Base-by-base conservation (phyloP, 2,888 invertebrate species). In the Melinaea menophilus region DNA sequence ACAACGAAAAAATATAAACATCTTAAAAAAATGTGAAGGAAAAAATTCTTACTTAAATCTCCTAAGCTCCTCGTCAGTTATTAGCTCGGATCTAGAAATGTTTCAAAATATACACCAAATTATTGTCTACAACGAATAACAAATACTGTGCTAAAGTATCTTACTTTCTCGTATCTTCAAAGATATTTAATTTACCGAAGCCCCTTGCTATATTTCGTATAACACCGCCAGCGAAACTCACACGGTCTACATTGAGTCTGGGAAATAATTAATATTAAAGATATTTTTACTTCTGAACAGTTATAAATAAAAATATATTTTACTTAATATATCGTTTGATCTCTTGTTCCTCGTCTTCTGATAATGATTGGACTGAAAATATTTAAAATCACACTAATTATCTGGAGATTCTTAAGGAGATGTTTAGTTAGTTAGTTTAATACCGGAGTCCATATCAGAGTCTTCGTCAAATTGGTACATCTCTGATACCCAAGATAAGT, bases 221-320 rank as follows among this genome's bases (percentile, higher is more conserved):
- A 5, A 80, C 55, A 13, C 65, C 73, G 2, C 89, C 90, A 3
- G 85, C 85, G 67, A 87, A 89, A 69, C 89, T 88, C 12, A 82
- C 79, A 2, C 73, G 73, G 61, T 86, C 88, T 1, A 74, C 72
- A 61, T 85, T 73, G 0, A 70, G 57, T 63, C 89, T 88, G 31
- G 3, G 31, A 31, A 2, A 31, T 22, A 51, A 51, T 7, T 9
- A 31, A 31, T 5, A 3, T 31, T 31, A 31, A 31, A 41, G 41
- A 41, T 9, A 31, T 7, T 9, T 31, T 11, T 31, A 31, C 22
- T 31, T 11, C 22, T 51, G 13, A 13, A 7, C 2, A 51, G 3
- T 31, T 11, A 31, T 31, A 55, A 12, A 9, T 60, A 34, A 55
- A 45, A 12, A 13, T 37, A 54, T 45, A 47, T 56, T 63, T 72